Conservation (phyloP, 1,140 invertebrate genomes). For the Zaprionus lachaisei region DNA sequence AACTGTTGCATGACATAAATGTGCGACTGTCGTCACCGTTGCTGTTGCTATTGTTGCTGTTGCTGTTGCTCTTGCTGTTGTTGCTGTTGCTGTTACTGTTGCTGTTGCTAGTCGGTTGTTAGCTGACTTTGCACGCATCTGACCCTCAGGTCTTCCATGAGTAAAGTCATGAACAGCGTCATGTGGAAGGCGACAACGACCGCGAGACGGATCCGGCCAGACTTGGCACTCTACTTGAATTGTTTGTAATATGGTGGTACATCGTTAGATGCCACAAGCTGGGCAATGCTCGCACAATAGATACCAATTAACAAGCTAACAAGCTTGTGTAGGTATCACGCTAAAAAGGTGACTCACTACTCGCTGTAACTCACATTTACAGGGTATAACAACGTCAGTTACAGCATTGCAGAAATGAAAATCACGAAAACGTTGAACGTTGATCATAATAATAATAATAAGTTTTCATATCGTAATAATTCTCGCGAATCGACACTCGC, state of each 20-base stretch:
- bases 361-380: neutral
- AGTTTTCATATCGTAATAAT: constrained; percentile 57
- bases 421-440: constrained; percentile 4
- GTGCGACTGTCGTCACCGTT: constrained; percentile 42
- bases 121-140: constrained; percentile 46
- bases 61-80: constrained; percentile 16
- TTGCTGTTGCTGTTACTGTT: neutral
- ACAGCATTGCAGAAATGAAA: neutral
- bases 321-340: neutral
- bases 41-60: constrained; percentile 17
- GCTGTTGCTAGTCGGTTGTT: constrained; percentile 13
- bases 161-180: constrained; percentile 54
- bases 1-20: constrained; percentile 65
- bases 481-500: constrained; percentile 18
- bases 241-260: constrained; percentile 22
- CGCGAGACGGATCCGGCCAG: constrained; percentile 6
- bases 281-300: neutral
- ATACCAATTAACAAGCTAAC: neutral
- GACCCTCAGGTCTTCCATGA: constrained; percentile 55
- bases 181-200: constrained; percentile 29
- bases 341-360: neutral
- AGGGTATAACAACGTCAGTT: constrained; percentile 6
- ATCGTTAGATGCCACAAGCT: constrained; percentile 19
- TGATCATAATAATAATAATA: constrained; percentile 39
- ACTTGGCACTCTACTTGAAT: constrained; percentile 10